phyloP scores from a whole-genome alignment of 2,888 invertebrate species.

The Idaea aversata region DNA sequence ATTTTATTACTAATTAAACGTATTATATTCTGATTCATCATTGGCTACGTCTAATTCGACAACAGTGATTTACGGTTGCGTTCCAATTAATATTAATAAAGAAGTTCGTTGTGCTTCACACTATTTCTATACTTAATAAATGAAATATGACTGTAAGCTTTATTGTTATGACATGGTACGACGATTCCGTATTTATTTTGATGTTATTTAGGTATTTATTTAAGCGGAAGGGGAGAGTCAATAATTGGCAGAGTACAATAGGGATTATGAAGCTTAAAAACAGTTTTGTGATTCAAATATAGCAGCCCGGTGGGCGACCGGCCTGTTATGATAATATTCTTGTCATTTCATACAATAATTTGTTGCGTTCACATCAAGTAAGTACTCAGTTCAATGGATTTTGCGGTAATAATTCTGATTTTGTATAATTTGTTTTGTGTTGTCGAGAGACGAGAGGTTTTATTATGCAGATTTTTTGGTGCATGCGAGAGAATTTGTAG shows the following conservation, averaged over 20 bases:
- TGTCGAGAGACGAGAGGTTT: conserved; percentile 16
- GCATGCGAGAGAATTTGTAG: conserved; percentile 3
- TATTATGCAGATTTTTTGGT: conserved; percentile 18
- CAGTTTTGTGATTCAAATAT: conserved; percentile 76
- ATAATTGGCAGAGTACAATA: conserved; percentile 77
- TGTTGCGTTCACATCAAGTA: conserved; percentile 46
- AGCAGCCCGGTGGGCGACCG: conserved; percentile 66
- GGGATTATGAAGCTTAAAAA: conserved; percentile 60
- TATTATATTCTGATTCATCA: background rate
- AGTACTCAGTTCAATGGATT: conserved; percentile 25
- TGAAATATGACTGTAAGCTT: conserved; percentile 12
- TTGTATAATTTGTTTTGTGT: background rate
- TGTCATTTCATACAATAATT: conserved; percentile 63
- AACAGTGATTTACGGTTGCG: conserved; percentile 21
- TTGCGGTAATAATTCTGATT: background rate
- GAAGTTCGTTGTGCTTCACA: conserved; percentile 4
- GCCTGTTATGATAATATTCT: conserved; percentile 77
- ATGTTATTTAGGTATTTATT: conserved; percentile 74
- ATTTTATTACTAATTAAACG: background rate
- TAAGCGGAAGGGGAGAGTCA: conserved; percentile 75
- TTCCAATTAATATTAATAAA: conserved; percentile 25
- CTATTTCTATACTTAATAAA: background rate
- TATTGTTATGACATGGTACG: conserved; percentile 41
- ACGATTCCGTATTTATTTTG: conserved; percentile 38
- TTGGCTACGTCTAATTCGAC: background rate